Evolutionary conservation across 2,113 vertebrate genomes (phyloP), one percentile per base, ranked within the genome.

Genomic region (Pteruthius melanotis): DNA sequence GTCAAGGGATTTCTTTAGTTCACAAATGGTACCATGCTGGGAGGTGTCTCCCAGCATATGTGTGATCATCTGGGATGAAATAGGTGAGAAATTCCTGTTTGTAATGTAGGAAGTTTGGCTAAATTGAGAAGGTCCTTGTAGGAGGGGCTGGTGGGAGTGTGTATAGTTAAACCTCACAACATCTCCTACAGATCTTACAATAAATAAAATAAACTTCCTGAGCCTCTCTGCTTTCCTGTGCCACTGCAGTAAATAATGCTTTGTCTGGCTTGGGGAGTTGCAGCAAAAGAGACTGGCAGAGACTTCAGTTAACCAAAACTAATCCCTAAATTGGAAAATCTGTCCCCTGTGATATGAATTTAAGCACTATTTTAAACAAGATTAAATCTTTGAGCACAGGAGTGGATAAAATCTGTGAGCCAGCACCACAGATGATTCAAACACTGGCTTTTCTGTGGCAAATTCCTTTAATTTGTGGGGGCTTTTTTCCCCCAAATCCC

Each of bases 401-500:
- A 22, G 6, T 20, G 21, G 33, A 10, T 35, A 54, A 83, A 83
- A 56, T 8, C 21, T 0, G 0, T 1, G 5, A 93, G 16, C 11
- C 22, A 64, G 5, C 0, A 0, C 83, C 15, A 33, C 16, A 35
- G 15, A 8, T 31, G 15, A 50, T 31, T 64, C 35, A 40, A 44
- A 53, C 15, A 2, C 4, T 15, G 13, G 1, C 2, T 85, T 44
- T 83, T 61, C 23, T 70, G 47, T 27, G 21, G 33, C 2, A 63
- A 33, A 44, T 78, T 35, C 4, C 19, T 60, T 47, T 45, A 23
- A 13, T 22, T 44, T 68, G 14, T 42, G 50, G 15, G 18, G 1
- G 0, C 7, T 64, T 42, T 63, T 15, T 1, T 4, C 0, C 0
- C 24, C 7, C 3, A 81, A 10, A 27, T 24, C 13, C 20, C 5